Evolutionary conservation across 2,113 vertebrate genomes (phyloP).

Genomic region (Uria lomvia): DNA sequence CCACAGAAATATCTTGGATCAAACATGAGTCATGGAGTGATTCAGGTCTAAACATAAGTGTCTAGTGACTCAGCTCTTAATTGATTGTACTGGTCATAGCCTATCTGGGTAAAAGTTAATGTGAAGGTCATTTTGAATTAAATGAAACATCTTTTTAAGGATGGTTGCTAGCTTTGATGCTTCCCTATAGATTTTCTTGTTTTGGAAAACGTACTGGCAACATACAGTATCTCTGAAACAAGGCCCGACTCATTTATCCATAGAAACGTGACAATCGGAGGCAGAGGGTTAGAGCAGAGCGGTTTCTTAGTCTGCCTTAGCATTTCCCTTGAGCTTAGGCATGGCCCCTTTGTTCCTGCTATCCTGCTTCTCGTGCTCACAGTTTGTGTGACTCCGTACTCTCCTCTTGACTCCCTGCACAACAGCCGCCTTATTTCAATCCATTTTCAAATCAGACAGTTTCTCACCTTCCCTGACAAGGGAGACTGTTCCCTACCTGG

Average conservation of each 20-base stretch:
- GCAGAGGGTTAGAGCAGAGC: background rate
- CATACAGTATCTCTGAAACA: background rate
- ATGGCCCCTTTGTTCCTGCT: background rate
- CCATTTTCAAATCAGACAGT: background rate
- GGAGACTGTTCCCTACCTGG: background rate
- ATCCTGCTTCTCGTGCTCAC: background rate
- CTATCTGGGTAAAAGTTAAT: background rate
- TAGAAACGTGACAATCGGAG: background rate
- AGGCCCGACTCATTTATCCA: background rate
- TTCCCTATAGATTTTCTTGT: background rate
- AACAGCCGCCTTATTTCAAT: background rate
- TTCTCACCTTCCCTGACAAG: background rate
- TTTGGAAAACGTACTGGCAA: background rate
- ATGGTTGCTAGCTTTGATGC: background rate
- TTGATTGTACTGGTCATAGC: background rate
- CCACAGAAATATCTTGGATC: background rate
- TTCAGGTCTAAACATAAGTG: background rate
- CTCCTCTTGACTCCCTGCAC: background rate
- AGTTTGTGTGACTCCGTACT: background rate
- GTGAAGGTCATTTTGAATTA: background rate
- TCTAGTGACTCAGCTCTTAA: background rate
- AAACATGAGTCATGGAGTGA: conserved; percentile 21
- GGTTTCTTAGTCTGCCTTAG: background rate
- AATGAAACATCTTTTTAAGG: background rate
- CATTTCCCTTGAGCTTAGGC: background rate